A percentile compares a stretch with the other conserved stretches of the same genome.
Conservation (phyloP, 2,113 vertebrate species). For the Amblyopsis rosae region DNA sequence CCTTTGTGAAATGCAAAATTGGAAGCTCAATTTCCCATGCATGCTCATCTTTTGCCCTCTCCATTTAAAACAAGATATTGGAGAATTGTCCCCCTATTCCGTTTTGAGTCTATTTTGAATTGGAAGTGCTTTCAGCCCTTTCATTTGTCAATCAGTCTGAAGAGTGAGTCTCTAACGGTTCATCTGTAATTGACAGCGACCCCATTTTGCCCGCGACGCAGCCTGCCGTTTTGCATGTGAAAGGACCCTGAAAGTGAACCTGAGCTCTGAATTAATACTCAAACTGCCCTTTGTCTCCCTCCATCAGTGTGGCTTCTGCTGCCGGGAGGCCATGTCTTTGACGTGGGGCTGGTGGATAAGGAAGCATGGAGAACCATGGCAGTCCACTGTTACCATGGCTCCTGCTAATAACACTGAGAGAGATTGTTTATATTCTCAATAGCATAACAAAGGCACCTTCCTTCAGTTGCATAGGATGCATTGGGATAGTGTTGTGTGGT, state of each 20-base stretch:
- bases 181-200: constrained; percentile 71
- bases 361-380: constrained; percentile 32
- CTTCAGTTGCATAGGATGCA: no score
- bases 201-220: constrained; percentile 48
- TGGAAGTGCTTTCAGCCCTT: constrained; percentile 68
- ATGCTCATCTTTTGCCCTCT: constrained; percentile 55
- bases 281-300: constrained; percentile 68
- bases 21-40: constrained; percentile 62
- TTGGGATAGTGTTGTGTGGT: no score
- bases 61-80: constrained; percentile 72
- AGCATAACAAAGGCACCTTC: no score
- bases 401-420: not conserved
- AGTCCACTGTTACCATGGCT: not conserved
- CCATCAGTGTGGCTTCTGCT: constrained; percentile 60
- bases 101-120: constrained; percentile 62
- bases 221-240: constrained; percentile 74
- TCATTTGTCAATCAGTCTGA: constrained; percentile 78
- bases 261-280: constrained; percentile 67
- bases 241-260: constrained; percentile 65
- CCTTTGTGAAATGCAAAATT: constrained; percentile 67
- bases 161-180: constrained; percentile 57
- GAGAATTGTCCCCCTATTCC: constrained; percentile 66
- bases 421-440: no score
- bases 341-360: not conserved
- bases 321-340: constrained; percentile 37